Evolutionary conservation across 2,888 invertebrate genomes (phyloP).

Genomic region (Coecobrya sp.): DNA sequence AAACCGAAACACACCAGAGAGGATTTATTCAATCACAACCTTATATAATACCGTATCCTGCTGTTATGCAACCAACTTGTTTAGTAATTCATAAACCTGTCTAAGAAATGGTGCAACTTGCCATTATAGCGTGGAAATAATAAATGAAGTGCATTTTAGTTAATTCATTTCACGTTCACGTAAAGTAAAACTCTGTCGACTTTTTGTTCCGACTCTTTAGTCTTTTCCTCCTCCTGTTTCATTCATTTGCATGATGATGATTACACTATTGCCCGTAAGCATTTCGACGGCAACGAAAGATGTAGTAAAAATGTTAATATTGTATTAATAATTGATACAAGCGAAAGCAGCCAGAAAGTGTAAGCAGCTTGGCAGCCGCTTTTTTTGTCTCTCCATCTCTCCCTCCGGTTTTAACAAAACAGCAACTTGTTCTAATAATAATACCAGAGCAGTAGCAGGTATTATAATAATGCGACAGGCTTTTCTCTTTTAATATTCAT

Average conservation of each 20-base stretch:
- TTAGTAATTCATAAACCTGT: too few relatives aligned
- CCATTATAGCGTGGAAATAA: not conserved
- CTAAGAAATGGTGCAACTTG: too few relatives aligned
- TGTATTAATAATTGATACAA: slow-evolving; percentile 76
- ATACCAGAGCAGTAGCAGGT: not conserved
- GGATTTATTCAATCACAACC: too few relatives aligned
- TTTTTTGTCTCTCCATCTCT: not conserved
- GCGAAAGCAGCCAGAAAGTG: too few relatives aligned
- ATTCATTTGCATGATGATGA: too few relatives aligned
- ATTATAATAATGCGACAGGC: slow-evolving; percentile 15
- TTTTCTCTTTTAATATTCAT: slow-evolving; percentile 76
- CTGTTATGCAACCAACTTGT: too few relatives aligned
- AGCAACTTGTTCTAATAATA: not conserved
- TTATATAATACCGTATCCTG: too few relatives aligned
- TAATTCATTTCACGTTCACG: too few relatives aligned
- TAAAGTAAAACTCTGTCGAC: too few relatives aligned
- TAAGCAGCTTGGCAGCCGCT: not conserved
- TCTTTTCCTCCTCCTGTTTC: not conserved
- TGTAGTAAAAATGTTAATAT: slow-evolving; percentile 64
- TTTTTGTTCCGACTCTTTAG: too few relatives aligned
- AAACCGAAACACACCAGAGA: too few relatives aligned
- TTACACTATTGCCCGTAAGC: slow-evolving; percentile 48
- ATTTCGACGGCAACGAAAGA: slow-evolving; percentile 49
- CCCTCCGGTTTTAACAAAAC: not conserved
- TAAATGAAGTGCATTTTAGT: not conserved